Evolutionary conservation across 2,797 vertebrate species (phyloP), one percentile per base, ranked within the genome.

Genomic region (Falco concolor): DNA sequence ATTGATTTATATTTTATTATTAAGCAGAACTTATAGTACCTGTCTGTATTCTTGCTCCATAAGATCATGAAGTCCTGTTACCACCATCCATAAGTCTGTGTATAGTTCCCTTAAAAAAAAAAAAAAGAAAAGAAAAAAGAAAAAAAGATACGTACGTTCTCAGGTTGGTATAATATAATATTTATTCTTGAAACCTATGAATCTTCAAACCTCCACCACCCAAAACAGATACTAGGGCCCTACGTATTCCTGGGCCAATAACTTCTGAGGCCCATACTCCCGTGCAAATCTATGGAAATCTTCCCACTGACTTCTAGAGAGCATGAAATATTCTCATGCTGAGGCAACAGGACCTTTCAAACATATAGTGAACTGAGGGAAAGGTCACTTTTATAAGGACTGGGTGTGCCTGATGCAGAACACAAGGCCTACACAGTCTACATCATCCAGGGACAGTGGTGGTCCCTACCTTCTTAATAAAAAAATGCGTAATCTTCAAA

Each of bases 1-100:
- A 34, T 14, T 54, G 19, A 65, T 45, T 72, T 65, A 5, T 30
- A 44, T 56, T 83, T 68, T 49, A 53, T 56, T 80, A 69, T 73
- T 47, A 44, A 70, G 27, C 54, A 88, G 52, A 87, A n/a, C 45
- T 70, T 70, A 49, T 1, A 68, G 42, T 89, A 97, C 96, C 97
- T 98, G 96, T 80, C 63, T 87, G 34, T 93, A 56, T 18, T 91
- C 87, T 68, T 84, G 57, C 8, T 82, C 77, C 79, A 80, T 57
- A 45, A 97, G 75, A 57, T 97, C 93, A 53, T 96, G 96, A 44
- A 94, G 44, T 60, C 95, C 96, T 12, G 90, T 92, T 49, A 89
- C 90, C 25, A 97, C 93, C 57, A 79, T 88, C 90, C 96, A 95
- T n/a, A 90, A 36, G 22, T 88, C 74, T 44, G 25, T 56, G 47